Conservation (phyloP, 2,797 vertebrate genomes). For the Helostoma temminkii region DNA sequence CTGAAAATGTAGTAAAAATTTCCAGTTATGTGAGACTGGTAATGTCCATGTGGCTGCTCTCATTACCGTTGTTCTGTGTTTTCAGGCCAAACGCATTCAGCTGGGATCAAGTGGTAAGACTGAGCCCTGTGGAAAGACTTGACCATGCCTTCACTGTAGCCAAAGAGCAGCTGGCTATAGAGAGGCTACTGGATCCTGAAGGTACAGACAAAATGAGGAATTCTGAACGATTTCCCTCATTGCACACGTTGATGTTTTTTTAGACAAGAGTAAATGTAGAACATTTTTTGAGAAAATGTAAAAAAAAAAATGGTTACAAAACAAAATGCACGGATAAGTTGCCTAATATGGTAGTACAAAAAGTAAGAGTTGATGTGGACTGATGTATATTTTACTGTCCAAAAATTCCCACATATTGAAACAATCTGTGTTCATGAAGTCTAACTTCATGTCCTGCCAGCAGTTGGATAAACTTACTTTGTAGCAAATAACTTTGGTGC, state of each 20-base stretch:
- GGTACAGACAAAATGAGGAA: slow-evolving; percentile 77
- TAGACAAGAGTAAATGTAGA: neutral
- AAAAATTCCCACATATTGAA: slow-evolving; percentile 43
- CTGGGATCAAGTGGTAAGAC: slow-evolving; percentile 88
- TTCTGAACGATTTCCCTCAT: neutral
- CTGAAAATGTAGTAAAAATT: too few species aligned
- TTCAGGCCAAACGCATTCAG: slow-evolving; percentile 90
- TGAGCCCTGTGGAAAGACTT: slow-evolving; percentile 89
- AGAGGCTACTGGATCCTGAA: slow-evolving; percentile 96
- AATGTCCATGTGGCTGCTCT: neutral
- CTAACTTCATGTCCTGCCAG: slow-evolving; percentile 52
- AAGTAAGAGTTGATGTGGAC: slow-evolving; percentile 11
- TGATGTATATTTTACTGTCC: slow-evolving; percentile 6
- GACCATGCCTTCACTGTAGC: slow-evolving; percentile 93
- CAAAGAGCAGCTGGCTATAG: slow-evolving; percentile 92
- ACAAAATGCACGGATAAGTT: neutral
- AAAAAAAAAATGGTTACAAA: neutral
- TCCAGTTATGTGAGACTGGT: too few species aligned
- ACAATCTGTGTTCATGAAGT: slow-evolving; percentile 7
- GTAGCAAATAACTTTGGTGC: slow-evolving; percentile 33
- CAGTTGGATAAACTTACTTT: slow-evolving; percentile 29
- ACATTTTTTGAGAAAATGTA: neutral
- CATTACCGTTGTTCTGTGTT: slow-evolving; percentile 16
- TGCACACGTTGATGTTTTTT: neutral
- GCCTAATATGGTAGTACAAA: slow-evolving; percentile 14